Conservation (phyloP, 2,113 vertebrate genomes). For the Rhipidura dahli region DNA sequence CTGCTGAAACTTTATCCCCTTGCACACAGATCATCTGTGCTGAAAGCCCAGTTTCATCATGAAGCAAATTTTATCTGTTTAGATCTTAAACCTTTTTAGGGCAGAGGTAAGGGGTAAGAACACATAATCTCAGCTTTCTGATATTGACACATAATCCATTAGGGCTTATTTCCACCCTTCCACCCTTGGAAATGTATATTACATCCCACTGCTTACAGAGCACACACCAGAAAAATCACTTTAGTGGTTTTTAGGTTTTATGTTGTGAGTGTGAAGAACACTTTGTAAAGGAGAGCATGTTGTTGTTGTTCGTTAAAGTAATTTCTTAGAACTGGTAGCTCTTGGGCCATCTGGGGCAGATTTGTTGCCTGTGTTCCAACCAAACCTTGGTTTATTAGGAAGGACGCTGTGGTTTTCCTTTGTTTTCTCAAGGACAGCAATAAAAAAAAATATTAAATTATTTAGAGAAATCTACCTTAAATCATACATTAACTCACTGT, state of each 20-base stretch:
- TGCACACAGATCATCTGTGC: background rate
- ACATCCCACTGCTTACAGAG: background rate
- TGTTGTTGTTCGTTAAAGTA: background rate
- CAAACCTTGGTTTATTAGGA: background rate
- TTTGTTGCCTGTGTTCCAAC: background rate
- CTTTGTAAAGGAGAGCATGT: background rate
- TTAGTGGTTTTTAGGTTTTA: background rate
- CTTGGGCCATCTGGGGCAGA: background rate
- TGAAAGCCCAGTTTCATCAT: background rate
- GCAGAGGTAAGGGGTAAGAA: background rate
- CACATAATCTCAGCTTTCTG: conserved; percentile 12
- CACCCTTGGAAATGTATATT: background rate
- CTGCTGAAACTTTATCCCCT: conserved; percentile 11
- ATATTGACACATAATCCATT: background rate
- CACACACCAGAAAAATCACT: background rate
- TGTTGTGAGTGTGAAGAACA: background rate
- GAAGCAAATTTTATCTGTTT: conserved; percentile 26
- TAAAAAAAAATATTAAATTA: background rate
- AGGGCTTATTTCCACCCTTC: background rate
- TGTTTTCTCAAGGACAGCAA: background rate
- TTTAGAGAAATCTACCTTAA: background rate
- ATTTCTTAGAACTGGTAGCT: background rate
- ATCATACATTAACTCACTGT: background rate
- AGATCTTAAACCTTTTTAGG: conserved; percentile 39
- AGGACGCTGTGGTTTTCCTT: background rate